Conservation (phyloP, 2,113 vertebrate genomes). For the Syrrhaptes paradoxus region DNA sequence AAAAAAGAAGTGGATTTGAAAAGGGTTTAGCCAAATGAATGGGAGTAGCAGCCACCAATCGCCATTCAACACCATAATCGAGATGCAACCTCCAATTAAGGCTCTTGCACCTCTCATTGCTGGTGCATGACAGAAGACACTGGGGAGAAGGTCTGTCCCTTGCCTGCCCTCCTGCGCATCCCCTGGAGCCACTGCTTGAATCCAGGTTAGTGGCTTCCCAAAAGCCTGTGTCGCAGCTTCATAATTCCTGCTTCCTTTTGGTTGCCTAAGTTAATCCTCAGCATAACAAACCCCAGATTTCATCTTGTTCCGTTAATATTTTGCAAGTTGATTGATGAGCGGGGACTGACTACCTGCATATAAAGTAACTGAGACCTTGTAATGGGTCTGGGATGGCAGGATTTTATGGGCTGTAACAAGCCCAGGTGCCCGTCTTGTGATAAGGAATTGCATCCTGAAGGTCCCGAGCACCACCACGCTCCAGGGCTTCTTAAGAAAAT, state of each 20-base stretch:
- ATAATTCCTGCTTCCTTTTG: not conserved
- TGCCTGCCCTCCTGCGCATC: not conserved
- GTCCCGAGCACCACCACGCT: not conserved
- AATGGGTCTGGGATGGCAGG: not conserved
- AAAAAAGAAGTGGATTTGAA: not conserved
- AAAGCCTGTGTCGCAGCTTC: rapidly evolving
- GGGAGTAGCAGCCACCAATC: not conserved
- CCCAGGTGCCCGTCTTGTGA: rapidly evolving
- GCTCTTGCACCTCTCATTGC: not conserved
- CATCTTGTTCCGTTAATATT: not conserved
- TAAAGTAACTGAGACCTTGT: not conserved
- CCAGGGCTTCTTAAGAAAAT: not conserved
- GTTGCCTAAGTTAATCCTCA: not conserved
- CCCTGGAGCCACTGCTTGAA: not conserved
- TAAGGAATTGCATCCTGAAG: not conserved
- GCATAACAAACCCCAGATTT: not conserved
- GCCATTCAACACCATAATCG: rapidly evolving
- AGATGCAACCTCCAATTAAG: not conserved
- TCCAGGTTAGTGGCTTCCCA: rapidly evolving
- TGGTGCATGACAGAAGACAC: not conserved
- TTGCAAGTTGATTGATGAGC: not conserved
- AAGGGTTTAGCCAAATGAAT: not conserved
- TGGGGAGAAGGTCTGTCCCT: not conserved
- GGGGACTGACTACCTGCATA: not conserved
- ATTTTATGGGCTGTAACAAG: not conserved